Percentiles rank a stretch among this genome's conserved stretches.
Evolutionary conservation across 1,140 invertebrate genomes (phyloP).

Genomic region (Latrodectus geometricus): DNA sequence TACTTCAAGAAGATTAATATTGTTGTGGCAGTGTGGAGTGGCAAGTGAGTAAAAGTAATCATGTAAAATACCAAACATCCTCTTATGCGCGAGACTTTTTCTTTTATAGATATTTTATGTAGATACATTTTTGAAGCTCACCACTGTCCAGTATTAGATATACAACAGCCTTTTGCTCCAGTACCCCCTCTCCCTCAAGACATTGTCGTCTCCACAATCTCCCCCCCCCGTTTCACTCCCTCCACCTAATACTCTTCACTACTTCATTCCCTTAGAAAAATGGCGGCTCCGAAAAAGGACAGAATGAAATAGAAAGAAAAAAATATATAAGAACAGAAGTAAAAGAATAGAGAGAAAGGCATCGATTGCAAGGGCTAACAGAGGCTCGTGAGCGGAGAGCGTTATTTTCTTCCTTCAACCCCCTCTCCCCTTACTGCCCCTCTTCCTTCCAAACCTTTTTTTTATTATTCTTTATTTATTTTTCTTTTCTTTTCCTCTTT

Average conservation of each 20-base stretch:
- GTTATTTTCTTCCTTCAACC: constrained; percentile 49
- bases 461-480: constrained; percentile 42
- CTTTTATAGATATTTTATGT: no score
- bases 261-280: constrained; percentile 59
- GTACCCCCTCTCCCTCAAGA: not conserved
- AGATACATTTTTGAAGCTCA: no score
- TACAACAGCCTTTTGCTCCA: not conserved
- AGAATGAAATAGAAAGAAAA: constrained; percentile 46
- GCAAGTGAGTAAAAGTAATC: no score
- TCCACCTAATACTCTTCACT: constrained; percentile 57
- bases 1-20: no score
- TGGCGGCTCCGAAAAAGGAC: constrained; percentile 39
- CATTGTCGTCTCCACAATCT: constrained; percentile 1
- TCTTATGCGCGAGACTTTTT: no score
- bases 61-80: no score
- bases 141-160: constrained; percentile 8
- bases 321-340: constrained; percentile 23
- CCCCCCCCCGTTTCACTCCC: not conserved
- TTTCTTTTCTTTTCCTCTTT: constrained; percentile 50
- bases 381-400: constrained; percentile 58
- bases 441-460: constrained; percentile 35
- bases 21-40: no score
- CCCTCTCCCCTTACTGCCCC: not conserved
- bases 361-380: constrained; percentile 57
- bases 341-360: constrained; percentile 56